These are phyloP conservation scores for Neodiprion fabricii DNA, from an alignment of 1,140 invertebrate species.

Conservation along the genomic window DNA sequence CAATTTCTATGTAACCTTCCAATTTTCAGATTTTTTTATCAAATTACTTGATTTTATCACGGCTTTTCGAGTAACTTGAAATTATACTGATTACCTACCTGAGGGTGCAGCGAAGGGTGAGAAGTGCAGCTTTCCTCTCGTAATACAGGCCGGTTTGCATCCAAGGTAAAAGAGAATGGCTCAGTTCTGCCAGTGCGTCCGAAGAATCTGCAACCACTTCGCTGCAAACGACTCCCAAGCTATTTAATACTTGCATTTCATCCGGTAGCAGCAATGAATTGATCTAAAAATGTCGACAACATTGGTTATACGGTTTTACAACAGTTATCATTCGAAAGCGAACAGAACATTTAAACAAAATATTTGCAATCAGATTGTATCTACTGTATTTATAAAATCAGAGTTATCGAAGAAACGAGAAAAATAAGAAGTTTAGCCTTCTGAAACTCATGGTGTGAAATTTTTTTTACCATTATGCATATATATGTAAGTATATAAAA, in stretches of 20 bases:
- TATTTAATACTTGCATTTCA: conserved; percentile 39
- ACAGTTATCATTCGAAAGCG: background rate
- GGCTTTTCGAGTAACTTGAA: too few species aligned
- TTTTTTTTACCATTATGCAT: background rate
- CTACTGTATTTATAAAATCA: too few species aligned
- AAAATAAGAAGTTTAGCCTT: too few species aligned
- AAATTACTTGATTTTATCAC: too few species aligned
- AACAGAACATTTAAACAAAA: conserved; percentile 15
- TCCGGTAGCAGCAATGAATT: conserved; percentile 35
- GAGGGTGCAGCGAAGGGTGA: conserved; percentile 44
- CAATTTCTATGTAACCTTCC: too few species aligned
- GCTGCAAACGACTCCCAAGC: conserved; percentile 42
- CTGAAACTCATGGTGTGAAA: too few species aligned
- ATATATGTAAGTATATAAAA: background rate
- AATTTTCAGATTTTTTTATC: too few species aligned
- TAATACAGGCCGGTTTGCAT: conserved; percentile 49
- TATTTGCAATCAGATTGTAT: background rate
- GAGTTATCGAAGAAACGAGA: background rate
- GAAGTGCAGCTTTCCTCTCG: conserved; percentile 45
- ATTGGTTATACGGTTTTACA: background rate
- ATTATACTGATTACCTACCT: conserved; percentile 29
- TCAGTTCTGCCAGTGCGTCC: conserved; percentile 47
- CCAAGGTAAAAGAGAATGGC: conserved; percentile 53
- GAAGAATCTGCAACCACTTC: conserved; percentile 50
- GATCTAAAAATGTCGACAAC: conserved; percentile 29